phyloP scores from a whole-genome alignment of 2,797 vertebrate species.

The Morus bassanus region DNA sequence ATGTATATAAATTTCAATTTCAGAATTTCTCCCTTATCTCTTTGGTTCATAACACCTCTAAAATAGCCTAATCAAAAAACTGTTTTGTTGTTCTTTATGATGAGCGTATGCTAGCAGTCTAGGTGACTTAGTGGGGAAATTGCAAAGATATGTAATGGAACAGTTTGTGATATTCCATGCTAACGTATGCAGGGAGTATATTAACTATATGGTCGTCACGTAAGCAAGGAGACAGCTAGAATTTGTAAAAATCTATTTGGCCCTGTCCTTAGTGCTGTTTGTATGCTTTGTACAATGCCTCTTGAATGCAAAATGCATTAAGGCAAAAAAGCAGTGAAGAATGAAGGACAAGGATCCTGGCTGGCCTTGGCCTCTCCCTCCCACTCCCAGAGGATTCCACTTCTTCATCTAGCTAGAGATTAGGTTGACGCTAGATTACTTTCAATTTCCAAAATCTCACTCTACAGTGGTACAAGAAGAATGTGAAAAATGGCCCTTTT shows the following conservation, averaged over 20 bases:
- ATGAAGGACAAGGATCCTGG: background rate
- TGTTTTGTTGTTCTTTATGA: background rate
- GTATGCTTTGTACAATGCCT: background rate
- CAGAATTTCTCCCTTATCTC: background rate
- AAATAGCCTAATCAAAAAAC: background rate
- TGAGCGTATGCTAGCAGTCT: background rate
- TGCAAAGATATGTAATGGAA: background rate
- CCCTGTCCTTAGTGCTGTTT: background rate
- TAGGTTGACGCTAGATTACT: background rate
- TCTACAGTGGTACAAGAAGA: background rate
- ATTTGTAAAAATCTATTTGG: background rate
- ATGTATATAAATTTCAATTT: background rate
- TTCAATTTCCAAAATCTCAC: background rate
- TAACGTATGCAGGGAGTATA: background rate
- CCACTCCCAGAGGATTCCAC: background rate
- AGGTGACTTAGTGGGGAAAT: conserved; percentile 1
- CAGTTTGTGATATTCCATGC: background rate
- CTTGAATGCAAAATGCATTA: background rate
- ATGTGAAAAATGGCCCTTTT: background rate
- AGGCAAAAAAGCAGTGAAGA: background rate
- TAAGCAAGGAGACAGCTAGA: background rate
- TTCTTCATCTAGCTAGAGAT: background rate
- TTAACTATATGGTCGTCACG: conserved; percentile 10
- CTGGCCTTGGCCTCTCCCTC: background rate
- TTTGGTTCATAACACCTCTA: background rate